phyloP scores from a whole-genome alignment of 2,888 invertebrate genomes.

The Neria commutata region DNA sequence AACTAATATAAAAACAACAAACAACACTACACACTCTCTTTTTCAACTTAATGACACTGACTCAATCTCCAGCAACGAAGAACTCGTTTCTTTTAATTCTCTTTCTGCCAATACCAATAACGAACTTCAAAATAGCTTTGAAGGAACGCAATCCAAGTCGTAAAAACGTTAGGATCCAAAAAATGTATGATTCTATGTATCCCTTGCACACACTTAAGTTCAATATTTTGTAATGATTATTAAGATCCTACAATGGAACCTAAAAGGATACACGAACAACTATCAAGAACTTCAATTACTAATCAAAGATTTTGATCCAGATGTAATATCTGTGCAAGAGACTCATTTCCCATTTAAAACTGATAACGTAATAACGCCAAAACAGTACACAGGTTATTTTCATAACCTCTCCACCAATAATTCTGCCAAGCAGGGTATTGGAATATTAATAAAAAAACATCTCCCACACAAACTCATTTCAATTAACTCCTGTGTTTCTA shows the following conservation, averaged over 20 bases:
- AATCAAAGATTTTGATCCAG: conserved; percentile 13
- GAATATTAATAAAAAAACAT: conserved; percentile 13
- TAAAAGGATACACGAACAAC: conserved; percentile 14
- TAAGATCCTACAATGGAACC: too few species aligned
- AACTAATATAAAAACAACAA: not conserved
- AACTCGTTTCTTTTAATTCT: too few species aligned
- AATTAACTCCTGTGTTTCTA: too few species aligned
- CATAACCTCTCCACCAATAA: not conserved
- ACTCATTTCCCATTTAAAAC: too few species aligned
- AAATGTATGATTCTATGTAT: too few species aligned
- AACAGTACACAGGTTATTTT: conserved; percentile 1
- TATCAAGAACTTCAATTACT: conserved; percentile 13
- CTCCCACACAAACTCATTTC: too few species aligned
- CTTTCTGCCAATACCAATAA: too few species aligned
- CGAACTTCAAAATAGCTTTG: too few species aligned
- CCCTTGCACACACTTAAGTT: not conserved
- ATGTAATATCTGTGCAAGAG: conserved; percentile 15
- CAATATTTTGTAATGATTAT: not conserved
- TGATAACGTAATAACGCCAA: too few species aligned
- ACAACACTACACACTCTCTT: not conserved
- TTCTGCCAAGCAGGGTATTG: conserved; percentile 5
- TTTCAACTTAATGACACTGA: not conserved
- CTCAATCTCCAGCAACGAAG: not conserved
- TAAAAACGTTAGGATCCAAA: too few species aligned
- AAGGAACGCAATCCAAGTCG: too few species aligned